These are phyloP conservation scores for Phragmatobia fuliginosa DNA, from an alignment of 2,888 invertebrate genomes.

Conservation along the genomic window DNA sequence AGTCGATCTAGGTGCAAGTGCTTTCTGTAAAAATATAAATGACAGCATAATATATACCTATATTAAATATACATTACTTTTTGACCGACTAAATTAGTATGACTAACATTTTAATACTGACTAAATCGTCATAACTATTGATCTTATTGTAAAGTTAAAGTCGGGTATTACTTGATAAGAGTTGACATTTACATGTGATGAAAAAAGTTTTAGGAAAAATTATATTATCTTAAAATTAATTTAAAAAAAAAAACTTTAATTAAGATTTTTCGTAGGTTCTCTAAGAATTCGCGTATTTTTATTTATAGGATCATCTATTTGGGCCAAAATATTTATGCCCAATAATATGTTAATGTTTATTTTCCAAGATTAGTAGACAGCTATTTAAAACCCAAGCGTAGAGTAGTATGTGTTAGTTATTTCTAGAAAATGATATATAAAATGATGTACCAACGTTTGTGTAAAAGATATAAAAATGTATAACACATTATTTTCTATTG, in stretches of 20 bases:
- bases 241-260: slow-evolving; percentile 18
- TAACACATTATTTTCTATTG: neutral
- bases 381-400: neutral
- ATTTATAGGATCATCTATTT: slow-evolving; percentile 6
- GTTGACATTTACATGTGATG: slow-evolving; percentile 46
- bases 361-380: neutral
- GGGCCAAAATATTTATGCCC: slow-evolving; percentile 23
- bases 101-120: slow-evolving; percentile 14
- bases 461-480: neutral
- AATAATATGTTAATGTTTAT: neutral
- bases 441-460: neutral
- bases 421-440: neutral
- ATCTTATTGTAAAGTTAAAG: slow-evolving; percentile 35
- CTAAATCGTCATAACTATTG: slow-evolving; percentile 40
- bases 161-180: slow-evolving; percentile 44
- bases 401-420: neutral
- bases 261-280: slow-evolving; percentile 15
- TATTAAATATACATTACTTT: neutral
- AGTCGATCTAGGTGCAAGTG: slow-evolving; percentile 21
- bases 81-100: slow-evolving; percentile 1
- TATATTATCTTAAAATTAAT: too few species aligned
- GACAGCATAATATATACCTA: slow-evolving; percentile 1
- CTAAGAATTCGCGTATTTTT: slow-evolving; percentile 14
- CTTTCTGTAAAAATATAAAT: neutral
- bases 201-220: slow-evolving; percentile 29